Evolutionary conservation across 2,113 vertebrate species (phyloP).

Genomic region (Barbus barbus): DNA sequence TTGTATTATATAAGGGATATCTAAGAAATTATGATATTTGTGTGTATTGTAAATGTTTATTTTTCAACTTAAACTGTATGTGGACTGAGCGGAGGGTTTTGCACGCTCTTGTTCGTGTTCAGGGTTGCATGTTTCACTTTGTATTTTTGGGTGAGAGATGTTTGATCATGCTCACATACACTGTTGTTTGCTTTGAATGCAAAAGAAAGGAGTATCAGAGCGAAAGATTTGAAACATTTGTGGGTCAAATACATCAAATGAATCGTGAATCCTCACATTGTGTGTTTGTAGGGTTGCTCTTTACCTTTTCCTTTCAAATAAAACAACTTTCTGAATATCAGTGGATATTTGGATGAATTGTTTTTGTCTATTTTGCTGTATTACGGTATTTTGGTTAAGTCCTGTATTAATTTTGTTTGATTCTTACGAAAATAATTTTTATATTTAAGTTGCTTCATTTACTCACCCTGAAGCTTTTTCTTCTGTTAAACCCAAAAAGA

Average conservation of each 20-base stretch:
- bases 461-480: no score
- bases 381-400: background rate
- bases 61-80: constrained; percentile 60
- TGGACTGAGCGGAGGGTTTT: constrained; percentile 58
- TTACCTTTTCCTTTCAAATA: constrained; percentile 33
- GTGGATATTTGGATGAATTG: background rate
- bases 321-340: constrained; percentile 22
- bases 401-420: background rate
- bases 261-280: background rate
- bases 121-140: constrained; percentile 49
- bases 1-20: constrained; percentile 49
- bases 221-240: background rate
- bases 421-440: background rate
- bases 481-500: no score
- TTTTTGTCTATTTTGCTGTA: background rate
- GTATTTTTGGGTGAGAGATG: constrained; percentile 54
- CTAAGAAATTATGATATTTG: constrained; percentile 25
- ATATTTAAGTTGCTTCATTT: background rate
- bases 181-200: no score
- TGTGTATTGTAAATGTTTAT: constrained; percentile 46
- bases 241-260: constrained; percentile 3
- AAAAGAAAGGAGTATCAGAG: background rate
- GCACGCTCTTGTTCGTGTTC: constrained; percentile 55
- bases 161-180: constrained; percentile 26
- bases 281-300: constrained; percentile 7